Conservation (phyloP, 2,113 vertebrate species). For the Scophthalmus maximus region DNA sequence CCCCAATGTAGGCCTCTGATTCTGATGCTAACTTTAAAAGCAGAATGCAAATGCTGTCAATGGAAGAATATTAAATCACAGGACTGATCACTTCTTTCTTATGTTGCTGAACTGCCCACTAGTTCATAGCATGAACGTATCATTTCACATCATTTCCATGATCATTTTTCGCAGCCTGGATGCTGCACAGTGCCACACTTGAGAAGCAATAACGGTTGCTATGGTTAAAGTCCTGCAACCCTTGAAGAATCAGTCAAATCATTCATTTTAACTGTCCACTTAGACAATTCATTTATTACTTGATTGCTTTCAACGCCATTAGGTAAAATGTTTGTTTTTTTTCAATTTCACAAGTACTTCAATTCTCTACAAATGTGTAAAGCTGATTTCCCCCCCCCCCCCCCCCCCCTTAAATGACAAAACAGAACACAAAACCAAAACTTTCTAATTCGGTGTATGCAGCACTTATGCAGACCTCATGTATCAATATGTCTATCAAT, state of each 20-base stretch:
- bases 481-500: constrained; percentile 24
- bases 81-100: neutral
- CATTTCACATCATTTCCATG: neutral
- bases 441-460: neutral
- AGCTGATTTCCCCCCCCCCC: neutral
- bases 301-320: neutral
- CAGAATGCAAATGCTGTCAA: neutral
- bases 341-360: neutral
- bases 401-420: neutral
- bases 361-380: neutral
- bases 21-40: no score
- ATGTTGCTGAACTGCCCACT: neutral
- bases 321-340: neutral
- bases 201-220: neutral
- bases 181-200: neutral
- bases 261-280: neutral
- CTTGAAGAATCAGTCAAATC: neutral
- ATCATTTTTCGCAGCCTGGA: neutral
- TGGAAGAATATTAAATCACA: neutral
- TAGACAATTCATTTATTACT: neutral
- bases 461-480: constrained; percentile 7
- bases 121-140: neutral
- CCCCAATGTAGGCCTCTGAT: no score
- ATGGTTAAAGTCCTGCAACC: neutral
- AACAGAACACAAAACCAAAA: neutral